Evolutionary conservation across 1,140 invertebrate species (phyloP), one percentile per base, ranked within the genome.

Genomic region (Bombus soroeensis): DNA sequence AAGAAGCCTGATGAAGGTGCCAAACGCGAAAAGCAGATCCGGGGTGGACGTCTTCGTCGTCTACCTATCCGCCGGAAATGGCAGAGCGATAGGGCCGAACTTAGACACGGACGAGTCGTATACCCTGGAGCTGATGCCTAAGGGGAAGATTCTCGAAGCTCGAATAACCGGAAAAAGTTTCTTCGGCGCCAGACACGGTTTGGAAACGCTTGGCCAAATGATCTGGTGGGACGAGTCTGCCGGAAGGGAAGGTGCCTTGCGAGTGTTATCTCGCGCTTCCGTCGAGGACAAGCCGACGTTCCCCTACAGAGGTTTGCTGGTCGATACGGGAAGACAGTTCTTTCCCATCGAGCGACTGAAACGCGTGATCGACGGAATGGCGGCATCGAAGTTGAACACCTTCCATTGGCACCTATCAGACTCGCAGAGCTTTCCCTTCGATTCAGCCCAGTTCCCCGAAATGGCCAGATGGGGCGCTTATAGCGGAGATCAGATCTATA

Each of bases 381-480:
- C 97, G 0, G 96, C 97, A 0, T 97, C 96, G 37, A 98, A 98
- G 94, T 93, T 98, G 86, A 98, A 98, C 91, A 97, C 97, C 1
- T 96, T 98, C 57, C 98, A 98, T 92, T 98, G 98, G 98, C 98
- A 98, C 91, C 96, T 97, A 3, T 97, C 97, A 1, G 98, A 98
- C 92, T 97, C 97, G 0, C 98, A 98, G 85, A 98, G 97, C 92
- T 98, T 98, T 93, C 98, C 98, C 0, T 96, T 98, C 86, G 97
- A 97, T 75, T 97, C 97, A 0, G 95, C 95, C 3, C 95, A 96
- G 34, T 96, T 97, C 47, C 98, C 98, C 0, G 96, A 98, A 91
- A 96, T 98, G 95, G 96, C 97, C 2, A 96, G 96, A 95, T 97
- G 96, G 93, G 97, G 97, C 3, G 97, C 97, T 1, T 98, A 97